A percentile compares a stretch with the other conserved stretches of the same genome.
Evolutionary conservation across 2,113 vertebrate species (phyloP).

Genomic region (Salvator merianae): DNA sequence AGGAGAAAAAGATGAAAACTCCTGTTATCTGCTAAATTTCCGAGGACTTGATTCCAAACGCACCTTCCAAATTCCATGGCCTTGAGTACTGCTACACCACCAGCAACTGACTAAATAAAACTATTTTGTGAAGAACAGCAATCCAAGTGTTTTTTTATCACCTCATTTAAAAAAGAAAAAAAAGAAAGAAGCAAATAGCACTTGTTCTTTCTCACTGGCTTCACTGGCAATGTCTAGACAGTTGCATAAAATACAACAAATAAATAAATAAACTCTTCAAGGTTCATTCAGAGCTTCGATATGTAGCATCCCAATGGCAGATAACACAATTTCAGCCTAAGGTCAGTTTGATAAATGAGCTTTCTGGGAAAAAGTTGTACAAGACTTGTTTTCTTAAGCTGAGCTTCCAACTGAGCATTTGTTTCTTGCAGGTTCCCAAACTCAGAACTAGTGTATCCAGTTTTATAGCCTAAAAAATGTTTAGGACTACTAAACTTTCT

Average conservation of each 20-base stretch:
- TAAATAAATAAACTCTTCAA: not conserved
- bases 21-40: not conserved
- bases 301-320: conserved; percentile 15
- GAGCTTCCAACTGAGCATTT: not conserved
- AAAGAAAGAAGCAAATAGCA: conserved; percentile 18
- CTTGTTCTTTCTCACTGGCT: conserved; percentile 21
- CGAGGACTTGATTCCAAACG: not conserved
- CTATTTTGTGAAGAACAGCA: not conserved
- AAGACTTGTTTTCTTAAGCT: not conserved
- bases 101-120: not conserved
- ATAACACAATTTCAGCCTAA: not conserved
- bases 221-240: conserved; percentile 46
- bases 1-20: not conserved
- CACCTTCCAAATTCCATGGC: not conserved
- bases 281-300: conserved; percentile 33
- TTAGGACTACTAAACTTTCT: not conserved
- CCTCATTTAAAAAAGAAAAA: not conserved
- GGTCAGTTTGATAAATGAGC: not conserved
- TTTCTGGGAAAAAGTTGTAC: not conserved
- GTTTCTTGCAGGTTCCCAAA: not conserved
- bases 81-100: not conserved
- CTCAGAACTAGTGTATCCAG: not conserved
- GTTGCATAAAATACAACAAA: conserved; percentile 6
- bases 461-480: not conserved
- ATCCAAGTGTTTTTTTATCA: conserved; percentile 27